Evolutionary conservation across 2,113 vertebrate species (phyloP), one percentile per base, ranked within the genome.

Genomic region (Chaetodon auriga): DNA sequence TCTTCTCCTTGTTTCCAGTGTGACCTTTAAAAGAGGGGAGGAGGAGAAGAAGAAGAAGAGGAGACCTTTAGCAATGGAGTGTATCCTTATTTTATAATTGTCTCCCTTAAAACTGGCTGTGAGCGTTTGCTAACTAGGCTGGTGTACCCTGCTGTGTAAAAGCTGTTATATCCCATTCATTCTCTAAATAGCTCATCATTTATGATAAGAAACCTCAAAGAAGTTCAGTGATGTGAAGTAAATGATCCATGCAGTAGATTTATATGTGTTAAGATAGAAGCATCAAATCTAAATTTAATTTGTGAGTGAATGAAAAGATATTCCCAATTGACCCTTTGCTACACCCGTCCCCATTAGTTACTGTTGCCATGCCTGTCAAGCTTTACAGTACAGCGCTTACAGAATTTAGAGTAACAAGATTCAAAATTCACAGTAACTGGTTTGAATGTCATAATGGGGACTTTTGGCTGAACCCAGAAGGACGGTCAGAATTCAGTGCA

Each of bases 11-110:
- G 49, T 85, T 88, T 64, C 80, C 71, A 19, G 51, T 7, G 69
- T 82, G 81, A 88, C 86, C 86, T 90, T 88, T 90, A 79, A 65
- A 68, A 75, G 55, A 48, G 43, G 6, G 7, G 41, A 41, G 15
- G 41, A 38, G 15, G 41, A 38, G 15, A 71, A 62, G 48, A 30
- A 66, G 62, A 49, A 63, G 72, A 21, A 7, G 68, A 48, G 53
- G 61, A 68, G 83, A 69, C 83, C 70, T 86, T 90, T 73, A 78
- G 66, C 60, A 61, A 14, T 36, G 46, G 64, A 81, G 54, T 43
- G 77, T 23, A 66, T 53, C 80, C 75, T 62, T 51, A 61, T 75
- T 57, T 75, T 41, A 64, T 48, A 12, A 75, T 65, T 81, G 69
- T 80, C 69, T 69, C 43, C 35, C 49, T 75, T 63, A 70, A 80